Evolutionary conservation across 1,140 invertebrate species (phyloP).

Genomic region (Cepaea nemoralis): DNA sequence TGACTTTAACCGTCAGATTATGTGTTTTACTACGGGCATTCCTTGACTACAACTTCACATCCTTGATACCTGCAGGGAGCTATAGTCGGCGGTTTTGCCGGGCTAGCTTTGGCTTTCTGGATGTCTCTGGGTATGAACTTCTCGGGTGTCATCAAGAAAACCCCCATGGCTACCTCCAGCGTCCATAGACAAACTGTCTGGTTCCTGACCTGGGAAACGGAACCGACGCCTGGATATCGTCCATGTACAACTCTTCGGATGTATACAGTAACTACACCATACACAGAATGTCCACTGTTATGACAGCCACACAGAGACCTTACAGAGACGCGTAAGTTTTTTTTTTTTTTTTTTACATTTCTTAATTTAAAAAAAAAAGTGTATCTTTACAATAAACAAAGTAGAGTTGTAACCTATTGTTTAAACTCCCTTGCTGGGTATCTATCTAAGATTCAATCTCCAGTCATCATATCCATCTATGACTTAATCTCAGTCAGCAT

Average conservation of each 20-base stretch:
- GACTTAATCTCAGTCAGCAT: too few species aligned
- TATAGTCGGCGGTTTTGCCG: not conserved
- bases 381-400: too few species aligned
- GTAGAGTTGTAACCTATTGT: too few species aligned
- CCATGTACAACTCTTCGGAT: not conserved
- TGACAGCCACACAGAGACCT: not conserved
- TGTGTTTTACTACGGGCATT: too few species aligned
- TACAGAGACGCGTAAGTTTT: slow-evolving; percentile 8
- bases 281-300: not conserved
- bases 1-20: too few species aligned
- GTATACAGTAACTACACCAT: not conserved
- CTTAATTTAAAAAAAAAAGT: too few species aligned
- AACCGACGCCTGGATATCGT: not conserved
- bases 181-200: not conserved
- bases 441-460: too few species aligned
- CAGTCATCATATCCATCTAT: too few species aligned
- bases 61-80: not conserved
- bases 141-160: not conserved
- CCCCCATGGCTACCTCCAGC: slow-evolving; percentile 29
- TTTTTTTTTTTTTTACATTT: too few species aligned
- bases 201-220: not conserved
- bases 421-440: too few species aligned
- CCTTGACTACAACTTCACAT: too few species aligned
- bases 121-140: slow-evolving; percentile 23
- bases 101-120: not conserved